Base-by-base conservation (phyloP, 1,140 invertebrate genomes). In the Monomorium pharaonis region DNA sequence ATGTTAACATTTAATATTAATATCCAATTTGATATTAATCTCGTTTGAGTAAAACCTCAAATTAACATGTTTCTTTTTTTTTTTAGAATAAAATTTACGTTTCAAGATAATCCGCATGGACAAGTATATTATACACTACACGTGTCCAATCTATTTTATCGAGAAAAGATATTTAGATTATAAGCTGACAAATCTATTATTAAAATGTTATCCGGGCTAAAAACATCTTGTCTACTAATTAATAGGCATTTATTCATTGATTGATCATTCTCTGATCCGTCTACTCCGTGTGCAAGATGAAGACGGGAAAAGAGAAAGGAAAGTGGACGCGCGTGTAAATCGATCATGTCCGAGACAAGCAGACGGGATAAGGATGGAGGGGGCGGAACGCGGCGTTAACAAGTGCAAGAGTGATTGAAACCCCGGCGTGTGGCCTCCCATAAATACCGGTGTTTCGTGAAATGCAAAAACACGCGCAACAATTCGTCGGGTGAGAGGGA, bases 331-430 rank as follows among this genome's bases (percentile, higher is more conserved):
- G 37, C 67, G 9, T 47, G 67, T 81, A 58, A 70, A 81, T 83
- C 54, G 67, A 83, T 83, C 37, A 60, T 74, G 14, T 33, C 42
- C 67, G 67, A 24, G 67, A 60, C 51, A 72, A 74, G 67, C 24
- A 58, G 37, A 83, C 37, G n/a, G 24, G 67, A 58, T 47, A 83
- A 60, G 37, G 78, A 58, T 27, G 27, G n/a, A 47, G 51, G 24
- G 27, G 33, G n/a, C 37, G 51, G 14, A 30, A 58, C 24, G 51
- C 18, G 37, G 44, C 37, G 33, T 14, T 81, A 81, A 81, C 78
- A 58, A 83, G 77, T 80, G 62, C 47, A 42, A 67, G 51, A 74
- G 18, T 54, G 51, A 74, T 83, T 83, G 78, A 60, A 47, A 72
- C 18, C n/a, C 21, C 21, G 33, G 44, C 14, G 60, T 67, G 62